These are phyloP conservation scores for Epinephelus cyanopodus DNA, from an alignment of 2,113 vertebrate species.

Conservation along the genomic window DNA sequence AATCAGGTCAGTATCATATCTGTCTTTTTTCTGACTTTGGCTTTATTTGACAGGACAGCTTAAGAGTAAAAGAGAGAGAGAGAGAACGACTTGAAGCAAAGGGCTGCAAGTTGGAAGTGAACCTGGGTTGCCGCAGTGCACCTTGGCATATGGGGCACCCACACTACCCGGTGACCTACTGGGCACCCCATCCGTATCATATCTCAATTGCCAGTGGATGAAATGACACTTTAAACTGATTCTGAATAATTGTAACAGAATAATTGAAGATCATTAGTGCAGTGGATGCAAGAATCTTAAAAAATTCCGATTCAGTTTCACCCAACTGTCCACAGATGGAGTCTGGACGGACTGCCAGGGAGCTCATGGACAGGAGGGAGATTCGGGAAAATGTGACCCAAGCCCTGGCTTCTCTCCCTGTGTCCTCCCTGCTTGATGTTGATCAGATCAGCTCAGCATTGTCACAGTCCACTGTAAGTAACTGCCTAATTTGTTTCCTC, in stretches of 20 bases:
- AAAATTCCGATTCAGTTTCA: background rate
- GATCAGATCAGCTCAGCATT: conserved; percentile 84
- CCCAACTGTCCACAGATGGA: conserved; percentile 66
- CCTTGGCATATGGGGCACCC: too few species aligned
- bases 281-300: background rate
- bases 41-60: too few species aligned
- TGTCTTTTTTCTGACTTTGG: too few species aligned
- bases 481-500: background rate
- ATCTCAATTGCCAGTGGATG: background rate
- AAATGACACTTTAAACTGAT: background rate
- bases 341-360: conserved; percentile 33
- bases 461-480: conserved; percentile 79
- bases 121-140: too few species aligned
- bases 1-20: conserved; percentile 80
- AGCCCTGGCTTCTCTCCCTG: conserved; percentile 77
- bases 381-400: conserved; percentile 78
- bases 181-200: conserved; percentile 47
- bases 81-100: too few species aligned
- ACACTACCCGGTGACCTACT: too few species aligned
- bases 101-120: too few species aligned
- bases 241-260: background rate
- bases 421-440: conserved; percentile 80
- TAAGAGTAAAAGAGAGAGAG: too few species aligned
- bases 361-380: conserved; percentile 68
- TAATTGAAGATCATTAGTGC: background rate